Base-by-base conservation (phyloP, 2,888 invertebrate species). In the Protonemura montana region DNA sequence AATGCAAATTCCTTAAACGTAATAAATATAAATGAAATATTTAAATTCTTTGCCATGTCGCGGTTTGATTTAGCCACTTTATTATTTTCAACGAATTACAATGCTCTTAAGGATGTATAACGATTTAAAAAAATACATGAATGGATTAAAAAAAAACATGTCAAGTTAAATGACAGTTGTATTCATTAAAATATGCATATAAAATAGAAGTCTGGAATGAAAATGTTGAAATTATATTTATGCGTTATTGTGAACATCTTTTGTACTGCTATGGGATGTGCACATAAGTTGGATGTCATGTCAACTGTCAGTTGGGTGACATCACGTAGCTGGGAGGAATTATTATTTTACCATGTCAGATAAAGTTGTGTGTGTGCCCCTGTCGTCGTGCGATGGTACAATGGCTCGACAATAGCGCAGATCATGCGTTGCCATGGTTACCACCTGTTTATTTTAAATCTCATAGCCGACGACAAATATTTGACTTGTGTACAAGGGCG, bases 11-110 rank as follows among this genome's bases (percentile, higher is more conserved):
- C 59, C 59, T 59, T 1, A 59, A 59, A 59, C 59, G 21, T 59
- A 59, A 59, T 59, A 59, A 59, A 59, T 59, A 59, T 59, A 59
- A 59, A 59, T 59, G 59, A 59, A 59, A 59, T 59, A 59, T 59
- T 59, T 59, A 59, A 59, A 59, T 59, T 59, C 13, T 59, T 59
- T 59, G 59, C 21, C 59, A 59, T 59, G 59, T 59, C 59, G 59
- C 59, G 59, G 16, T 59, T 59, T 59, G 59, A 59, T 59, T 59
- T 13, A 59, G 59, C 59, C 59, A 59, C 59, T 59, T 59, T 59
- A 59, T 59, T 59, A 10, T 13, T 59, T 2, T 59, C 16, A 59
- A 59, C 59, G 59, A 59, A 59, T 59, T 59, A 59, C 59, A 59
- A 59, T 59, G 41, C 6, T 41, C 41, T 41, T 41, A 41, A 41